Evolutionary conservation across 1,140 invertebrate genomes (phyloP).

Genomic region (Drosophila ohnishii): DNA sequence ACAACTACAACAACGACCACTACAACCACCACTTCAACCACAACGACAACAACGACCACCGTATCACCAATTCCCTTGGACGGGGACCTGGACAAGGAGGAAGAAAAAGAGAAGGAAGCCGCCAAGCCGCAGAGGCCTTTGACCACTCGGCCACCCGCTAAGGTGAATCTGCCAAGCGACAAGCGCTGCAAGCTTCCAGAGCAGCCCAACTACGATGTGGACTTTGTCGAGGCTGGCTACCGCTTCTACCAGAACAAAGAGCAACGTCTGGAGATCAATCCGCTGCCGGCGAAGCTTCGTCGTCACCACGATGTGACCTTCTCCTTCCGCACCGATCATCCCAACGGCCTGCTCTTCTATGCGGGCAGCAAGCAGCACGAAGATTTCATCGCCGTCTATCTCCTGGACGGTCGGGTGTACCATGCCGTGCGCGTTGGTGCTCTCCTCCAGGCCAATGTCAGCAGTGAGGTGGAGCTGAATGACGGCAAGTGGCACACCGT

Average conservation of each 20-base stretch:
- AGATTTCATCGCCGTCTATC: slow-evolving; percentile 92
- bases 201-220: slow-evolving; percentile 77
- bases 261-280: slow-evolving; percentile 89
- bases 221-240: slow-evolving; percentile 71
- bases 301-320: slow-evolving; percentile 90
- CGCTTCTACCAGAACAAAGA: slow-evolving; percentile 86
- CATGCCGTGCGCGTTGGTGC: slow-evolving; percentile 89
- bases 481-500: slow-evolving; percentile 95
- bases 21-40: slow-evolving; percentile 34
- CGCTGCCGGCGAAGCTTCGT: slow-evolving; percentile 85
- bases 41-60: slow-evolving; percentile 43
- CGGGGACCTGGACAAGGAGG: slow-evolving; percentile 22
- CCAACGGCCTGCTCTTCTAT: slow-evolving; percentile 93
- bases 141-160: slow-evolving; percentile 44
- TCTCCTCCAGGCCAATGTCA: slow-evolving; percentile 86
- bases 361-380: slow-evolving; percentile 86
- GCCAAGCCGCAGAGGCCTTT: slow-evolving; percentile 34
- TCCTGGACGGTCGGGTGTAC: slow-evolving; percentile 90
- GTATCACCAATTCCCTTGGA: slow-evolving; percentile 22
- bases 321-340: slow-evolving; percentile 90
- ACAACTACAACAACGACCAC: slow-evolving; percentile 28
- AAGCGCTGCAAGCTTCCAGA: slow-evolving; percentile 84
- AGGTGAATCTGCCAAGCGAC: slow-evolving; percentile 66
- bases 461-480: slow-evolving; percentile 86
- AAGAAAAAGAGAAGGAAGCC: slow-evolving; percentile 11